Percentiles rank a stretch among this genome's conserved stretches.
Evolutionary conservation across 2,113 vertebrate genomes (phyloP).

Genomic region (Vulpes vulpes): DNA sequence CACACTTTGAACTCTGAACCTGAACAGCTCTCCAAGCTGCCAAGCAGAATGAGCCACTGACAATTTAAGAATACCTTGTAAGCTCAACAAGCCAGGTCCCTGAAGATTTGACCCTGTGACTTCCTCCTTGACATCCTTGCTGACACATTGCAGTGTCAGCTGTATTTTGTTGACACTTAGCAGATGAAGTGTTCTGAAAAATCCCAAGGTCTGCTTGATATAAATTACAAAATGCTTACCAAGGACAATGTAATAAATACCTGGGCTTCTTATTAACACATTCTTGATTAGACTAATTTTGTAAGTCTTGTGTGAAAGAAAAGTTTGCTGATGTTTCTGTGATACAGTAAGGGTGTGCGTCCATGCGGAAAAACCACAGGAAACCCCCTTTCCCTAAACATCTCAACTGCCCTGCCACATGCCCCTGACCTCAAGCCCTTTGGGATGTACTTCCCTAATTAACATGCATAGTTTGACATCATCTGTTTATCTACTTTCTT

Average conservation of each 20-base stretch:
- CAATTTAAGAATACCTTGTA: not conserved
- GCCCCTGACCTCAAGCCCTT: not conserved
- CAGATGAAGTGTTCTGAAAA: conserved; percentile 41
- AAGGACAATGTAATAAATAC: not conserved
- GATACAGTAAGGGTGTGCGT: not conserved
- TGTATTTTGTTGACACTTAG: conserved; percentile 18
- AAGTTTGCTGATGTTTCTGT: not conserved
- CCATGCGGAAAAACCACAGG: not conserved
- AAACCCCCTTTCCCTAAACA: not conserved
- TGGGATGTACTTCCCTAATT: not conserved
- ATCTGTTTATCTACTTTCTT: not conserved
- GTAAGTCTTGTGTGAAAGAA: not conserved
- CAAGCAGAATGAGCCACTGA: not conserved
- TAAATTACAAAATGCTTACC: conserved; percentile 33
- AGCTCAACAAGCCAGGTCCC: not conserved
- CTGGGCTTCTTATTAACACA: not conserved
- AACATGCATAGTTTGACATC: not conserved
- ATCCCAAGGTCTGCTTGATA: conserved; percentile 27
- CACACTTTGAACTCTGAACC: not conserved
- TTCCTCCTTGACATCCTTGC: not conserved
- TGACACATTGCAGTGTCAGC: not conserved
- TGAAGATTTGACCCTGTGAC: not conserved
- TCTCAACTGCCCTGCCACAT: not conserved
- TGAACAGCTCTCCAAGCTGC: not conserved
- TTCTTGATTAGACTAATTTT: not conserved